Percentiles rank a stretch among this genome's conserved stretches.
These are phyloP conservation scores for Synanthedon tipuliformis DNA, from an alignment of 2,888 invertebrate genomes.

Conservation along the genomic window DNA sequence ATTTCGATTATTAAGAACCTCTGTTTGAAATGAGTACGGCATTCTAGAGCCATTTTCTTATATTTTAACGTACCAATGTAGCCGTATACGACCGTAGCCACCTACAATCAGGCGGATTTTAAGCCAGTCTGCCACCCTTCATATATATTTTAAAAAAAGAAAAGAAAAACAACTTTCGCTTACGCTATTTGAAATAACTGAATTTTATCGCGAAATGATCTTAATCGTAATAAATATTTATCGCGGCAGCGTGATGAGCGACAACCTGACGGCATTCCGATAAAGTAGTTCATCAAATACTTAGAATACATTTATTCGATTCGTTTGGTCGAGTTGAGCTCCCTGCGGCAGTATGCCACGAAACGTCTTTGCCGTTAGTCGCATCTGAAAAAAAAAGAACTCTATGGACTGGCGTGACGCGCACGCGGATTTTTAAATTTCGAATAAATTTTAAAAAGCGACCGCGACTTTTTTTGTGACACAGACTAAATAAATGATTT, in stretches of 20 bases:
- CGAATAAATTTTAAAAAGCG: slow-evolving; percentile 1
- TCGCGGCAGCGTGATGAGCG: slow-evolving; percentile 18
- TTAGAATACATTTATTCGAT: slow-evolving; percentile 10
- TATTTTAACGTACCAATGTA: no score
- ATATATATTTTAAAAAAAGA: no score
- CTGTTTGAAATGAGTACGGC: no score
- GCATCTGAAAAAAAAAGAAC: slow-evolving; percentile 23
- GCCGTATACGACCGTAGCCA: no score
- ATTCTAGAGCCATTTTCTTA: no score
- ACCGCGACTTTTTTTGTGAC: slow-evolving; percentile 8
- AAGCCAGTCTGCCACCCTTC: no score
- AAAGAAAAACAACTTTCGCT: background rate
- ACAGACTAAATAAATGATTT: background rate
- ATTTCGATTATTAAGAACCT: no score
- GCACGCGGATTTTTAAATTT: slow-evolving; percentile 15
- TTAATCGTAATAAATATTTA: slow-evolving; percentile 4
- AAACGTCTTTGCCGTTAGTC: slow-evolving; percentile 31
- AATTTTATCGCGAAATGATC: background rate
- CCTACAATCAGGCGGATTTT: no score
- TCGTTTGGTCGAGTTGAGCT: slow-evolving; percentile 4
- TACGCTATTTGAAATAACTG: background rate
- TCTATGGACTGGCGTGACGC: slow-evolving; percentile 6
- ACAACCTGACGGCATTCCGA: slow-evolving; percentile 28
- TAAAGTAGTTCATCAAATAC: slow-evolving; percentile 5
- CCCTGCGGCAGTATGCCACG: slow-evolving; percentile 31